phyloP scores from a whole-genome alignment of 2,797 vertebrate species.

The Thripadectes ignobilis region DNA sequence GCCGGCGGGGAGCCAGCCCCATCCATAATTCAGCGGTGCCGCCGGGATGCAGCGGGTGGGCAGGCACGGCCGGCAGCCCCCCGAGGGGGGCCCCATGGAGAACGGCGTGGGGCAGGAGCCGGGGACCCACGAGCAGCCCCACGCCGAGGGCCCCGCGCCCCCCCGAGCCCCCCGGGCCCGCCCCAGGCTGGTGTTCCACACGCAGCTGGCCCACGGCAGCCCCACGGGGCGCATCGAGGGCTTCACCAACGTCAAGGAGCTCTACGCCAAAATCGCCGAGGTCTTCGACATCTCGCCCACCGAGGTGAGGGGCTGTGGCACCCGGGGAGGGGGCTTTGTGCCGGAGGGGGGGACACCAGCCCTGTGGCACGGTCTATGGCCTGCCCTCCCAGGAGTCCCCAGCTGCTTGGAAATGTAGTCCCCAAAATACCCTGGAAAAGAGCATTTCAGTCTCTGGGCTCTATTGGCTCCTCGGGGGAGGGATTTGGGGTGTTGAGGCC shows the following conservation, averaged over 20 bases:
- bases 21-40: slow-evolving; percentile 66
- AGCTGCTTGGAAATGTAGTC: not conserved
- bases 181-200: slow-evolving; percentile 93
- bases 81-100: slow-evolving; percentile 81
- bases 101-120: slow-evolving; percentile 79
- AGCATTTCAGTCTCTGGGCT: not conserved
- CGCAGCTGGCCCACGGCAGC: slow-evolving; percentile 95
- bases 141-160: slow-evolving; percentile 36
- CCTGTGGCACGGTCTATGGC: accelerated
- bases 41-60: slow-evolving; percentile 67
- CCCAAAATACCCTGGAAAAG: not conserved
- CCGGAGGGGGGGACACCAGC: not conserved
- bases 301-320: slow-evolving; percentile 80
- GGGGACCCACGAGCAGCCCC: not conserved
- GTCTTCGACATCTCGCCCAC: slow-evolving; percentile 93
- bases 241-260: slow-evolving; percentile 96
- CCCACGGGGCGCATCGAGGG: slow-evolving; percentile 92
- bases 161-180: slow-evolving; percentile 73
- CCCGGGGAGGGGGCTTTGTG: not conserved
- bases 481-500: not conserved
- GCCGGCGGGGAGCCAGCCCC: not conserved
- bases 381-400: accelerated
- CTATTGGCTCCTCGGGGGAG: not conserved
- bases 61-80: slow-evolving; percentile 47
- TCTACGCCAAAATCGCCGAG: slow-evolving; percentile 94